phyloP scores from a whole-genome alignment of 1,140 invertebrate genomes.

The Orius laevigatus region DNA sequence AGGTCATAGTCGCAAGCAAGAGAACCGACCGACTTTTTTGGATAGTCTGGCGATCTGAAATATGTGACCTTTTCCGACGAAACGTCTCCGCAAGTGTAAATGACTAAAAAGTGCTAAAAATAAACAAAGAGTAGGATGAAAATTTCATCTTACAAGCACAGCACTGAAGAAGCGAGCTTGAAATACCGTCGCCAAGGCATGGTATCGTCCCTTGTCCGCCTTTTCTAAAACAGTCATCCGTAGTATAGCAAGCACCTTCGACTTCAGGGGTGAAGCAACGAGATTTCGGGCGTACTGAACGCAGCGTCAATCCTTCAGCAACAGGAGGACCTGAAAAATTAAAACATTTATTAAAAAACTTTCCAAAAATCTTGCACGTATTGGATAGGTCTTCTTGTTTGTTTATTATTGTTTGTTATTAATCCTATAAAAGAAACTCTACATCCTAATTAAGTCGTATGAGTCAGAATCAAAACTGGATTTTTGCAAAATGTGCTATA shows the following conservation, averaged over 20 bases:
- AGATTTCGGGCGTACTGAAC: slow-evolving; percentile 2
- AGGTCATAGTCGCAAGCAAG: slow-evolving; percentile 27
- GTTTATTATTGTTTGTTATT: no score
- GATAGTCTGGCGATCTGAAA: slow-evolving; percentile 25
- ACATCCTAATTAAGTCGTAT: no score
- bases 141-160: slow-evolving; percentile 15
- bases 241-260: slow-evolving; percentile 18
- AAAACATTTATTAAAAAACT: no score
- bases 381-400: no score
- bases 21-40: slow-evolving; percentile 24
- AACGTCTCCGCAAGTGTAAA: slow-evolving; percentile 24
- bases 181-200: neutral
- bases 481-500: no score
- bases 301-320: slow-evolving; percentile 8
- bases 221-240: slow-evolving; percentile 18
- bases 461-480: no score
- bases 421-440: no score
- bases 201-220: slow-evolving; percentile 12
- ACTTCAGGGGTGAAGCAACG: slow-evolving; percentile 14
- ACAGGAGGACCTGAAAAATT: slow-evolving; percentile 2
- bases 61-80: slow-evolving; percentile 22
- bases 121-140: neutral
- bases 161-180: slow-evolving; percentile 10
- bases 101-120: slow-evolving; percentile 20
- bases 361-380: no score